Base-by-base conservation (phyloP, 2,888 invertebrate genomes). In the Alcis repandata region DNA sequence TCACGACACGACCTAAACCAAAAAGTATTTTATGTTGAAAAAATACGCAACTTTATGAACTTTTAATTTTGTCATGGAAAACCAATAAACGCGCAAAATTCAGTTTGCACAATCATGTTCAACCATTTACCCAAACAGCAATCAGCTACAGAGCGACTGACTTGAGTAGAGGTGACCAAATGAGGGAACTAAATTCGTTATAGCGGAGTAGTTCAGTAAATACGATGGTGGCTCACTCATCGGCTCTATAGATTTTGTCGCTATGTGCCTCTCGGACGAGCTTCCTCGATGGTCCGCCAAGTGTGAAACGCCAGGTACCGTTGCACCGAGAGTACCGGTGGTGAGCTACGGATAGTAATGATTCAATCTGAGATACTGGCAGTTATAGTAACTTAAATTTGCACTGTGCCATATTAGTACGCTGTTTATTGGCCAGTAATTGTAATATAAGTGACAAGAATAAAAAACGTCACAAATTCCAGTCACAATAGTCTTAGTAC, bases 261-360 rank as follows among this genome's bases (percentile, higher is more conserved):
- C 7, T 15, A 15, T 41, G 41, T 41, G 13, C 15, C 13, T 48
- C 19, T 19, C 13, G 11, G 33, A 48, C 10, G 0, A n/a, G 41
- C 52, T 62, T 53, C 64, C 64, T 49, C 54, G 56, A 59, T 59
- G 69, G 41, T 59, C 67, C 51, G 49, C 66, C 69, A 58, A 67
- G 69, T 70, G 72, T 72, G 69, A 72, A 70, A 68, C 20, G 63
- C 43, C 56, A 10, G 46, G 48, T 68, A 69, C 72, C 70, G 72
- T 72, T 70, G 65, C 49, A 17, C 40, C 56, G 22, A 51, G 45
- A 40, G 60, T 61, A 63, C 36, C 54, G 60, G 54, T 33, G 15
- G 56, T 48, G 19, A 20, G 27, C 32, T 52, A 17, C 36, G 13
- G 32, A 38, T 52, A 52, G 15, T 49, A 49, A 48, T 9, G 20